Percentiles rank a stretch among this genome's conserved stretches.
phyloP scores from a whole-genome alignment of 2,888 invertebrate species.

The Nymphalis urticae region DNA sequence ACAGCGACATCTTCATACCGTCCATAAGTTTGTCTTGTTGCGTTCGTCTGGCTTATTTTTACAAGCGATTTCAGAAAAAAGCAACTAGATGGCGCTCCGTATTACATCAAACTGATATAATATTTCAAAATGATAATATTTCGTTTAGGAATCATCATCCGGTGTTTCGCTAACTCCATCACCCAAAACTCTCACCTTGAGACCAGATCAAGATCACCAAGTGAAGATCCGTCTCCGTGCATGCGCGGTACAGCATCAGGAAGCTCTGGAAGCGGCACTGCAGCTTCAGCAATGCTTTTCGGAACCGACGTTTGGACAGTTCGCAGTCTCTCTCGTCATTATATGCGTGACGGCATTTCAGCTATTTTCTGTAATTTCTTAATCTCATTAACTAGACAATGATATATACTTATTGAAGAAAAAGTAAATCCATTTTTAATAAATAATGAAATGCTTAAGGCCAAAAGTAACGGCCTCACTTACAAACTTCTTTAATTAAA shows the following conservation, averaged over 20 bases:
- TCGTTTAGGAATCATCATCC: constrained; percentile 2
- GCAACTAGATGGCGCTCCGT: no score
- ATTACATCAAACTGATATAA: background rate
- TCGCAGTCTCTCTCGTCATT: constrained; percentile 75
- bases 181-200: constrained; percentile 35
- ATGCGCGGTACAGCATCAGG: constrained; percentile 61
- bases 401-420: background rate
- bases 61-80: no score
- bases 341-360: constrained; percentile 80
- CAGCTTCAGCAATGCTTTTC: constrained; percentile 71
- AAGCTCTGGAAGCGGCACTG: constrained; percentile 50
- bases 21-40: no score
- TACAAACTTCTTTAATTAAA: no score
- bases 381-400: background rate
- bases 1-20: no score
- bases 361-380: constrained; percentile 66
- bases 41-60: no score
- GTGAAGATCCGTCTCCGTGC: constrained; percentile 48
- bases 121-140: background rate
- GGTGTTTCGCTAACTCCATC: background rate
- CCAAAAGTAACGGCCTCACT: no score
- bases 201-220: constrained; percentile 49
- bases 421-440: background rate
- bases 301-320: constrained; percentile 72
- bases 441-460: no score